These are phyloP conservation scores for Thalassophryne amazonica DNA, from an alignment of 2,797 vertebrate species.

Conservation along the genomic window DNA sequence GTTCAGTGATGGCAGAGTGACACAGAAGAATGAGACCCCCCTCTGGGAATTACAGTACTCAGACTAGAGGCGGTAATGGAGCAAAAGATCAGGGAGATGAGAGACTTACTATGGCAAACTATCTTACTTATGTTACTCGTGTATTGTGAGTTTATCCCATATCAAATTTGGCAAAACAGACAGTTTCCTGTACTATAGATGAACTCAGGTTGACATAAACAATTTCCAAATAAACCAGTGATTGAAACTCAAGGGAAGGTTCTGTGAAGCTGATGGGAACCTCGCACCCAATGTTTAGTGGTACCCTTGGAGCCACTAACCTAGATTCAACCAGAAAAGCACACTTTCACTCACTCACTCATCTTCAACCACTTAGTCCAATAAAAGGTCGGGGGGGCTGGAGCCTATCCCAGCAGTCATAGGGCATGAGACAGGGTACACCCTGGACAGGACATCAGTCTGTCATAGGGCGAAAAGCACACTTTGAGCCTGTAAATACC, in stretches of 20 bases:
- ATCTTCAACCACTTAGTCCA: too few relatives aligned
- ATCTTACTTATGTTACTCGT: conserved; percentile 19
- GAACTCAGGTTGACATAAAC: neutral
- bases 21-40: neutral
- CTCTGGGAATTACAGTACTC: neutral
- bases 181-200: neutral
- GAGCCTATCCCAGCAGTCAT: too few relatives aligned
- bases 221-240: conserved; percentile 48
- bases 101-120: neutral
- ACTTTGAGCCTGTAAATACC: neutral
- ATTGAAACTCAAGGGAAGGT: neutral
- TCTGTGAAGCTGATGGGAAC: conserved; percentile 35
- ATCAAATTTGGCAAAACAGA: neutral
- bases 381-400: too few relatives aligned
- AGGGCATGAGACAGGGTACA: too few relatives aligned
- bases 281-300: conserved; percentile 43
- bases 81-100: conserved; percentile 20
- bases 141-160: conserved; percentile 42
- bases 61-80: conserved; percentile 17
- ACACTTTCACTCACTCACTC: too few relatives aligned
- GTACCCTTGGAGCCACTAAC: conserved; percentile 20
- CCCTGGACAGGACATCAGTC: too few relatives aligned
- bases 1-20: accelerated
- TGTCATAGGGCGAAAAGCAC: too few relatives aligned
- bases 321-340: conserved; percentile 39